Evolutionary conservation across 2,888 invertebrate species (phyloP).

Genomic region (Ornithoptera alexandrae): DNA sequence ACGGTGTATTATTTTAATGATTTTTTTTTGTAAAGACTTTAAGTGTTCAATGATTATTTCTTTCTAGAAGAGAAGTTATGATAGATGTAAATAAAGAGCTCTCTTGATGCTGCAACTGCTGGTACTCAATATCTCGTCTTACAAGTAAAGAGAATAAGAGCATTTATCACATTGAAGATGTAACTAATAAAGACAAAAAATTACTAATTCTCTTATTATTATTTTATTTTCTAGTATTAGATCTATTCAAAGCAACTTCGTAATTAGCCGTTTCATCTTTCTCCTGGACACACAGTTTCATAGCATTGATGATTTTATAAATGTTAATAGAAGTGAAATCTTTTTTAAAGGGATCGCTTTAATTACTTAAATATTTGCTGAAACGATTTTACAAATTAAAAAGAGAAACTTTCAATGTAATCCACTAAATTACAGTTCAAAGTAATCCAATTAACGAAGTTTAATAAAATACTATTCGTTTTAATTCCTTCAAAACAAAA

Average conservation of each 20-base stretch:
- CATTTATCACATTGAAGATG: too few species aligned
- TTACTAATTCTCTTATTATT: too few species aligned
- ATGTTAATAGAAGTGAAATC: neutral
- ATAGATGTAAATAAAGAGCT: too few species aligned
- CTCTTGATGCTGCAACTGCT: too few species aligned
- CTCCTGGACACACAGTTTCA: neutral
- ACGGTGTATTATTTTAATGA: too few species aligned
- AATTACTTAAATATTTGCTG: neutral
- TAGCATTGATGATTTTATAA: neutral
- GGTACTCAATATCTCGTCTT: too few species aligned
- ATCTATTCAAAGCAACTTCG: neutral
- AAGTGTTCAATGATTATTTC: too few species aligned
- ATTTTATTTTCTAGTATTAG: too few species aligned
- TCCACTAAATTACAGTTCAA: neutral
- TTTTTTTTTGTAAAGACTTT: too few species aligned
- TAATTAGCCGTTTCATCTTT: neutral
- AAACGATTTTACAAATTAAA: neutral
- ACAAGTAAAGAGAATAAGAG: too few species aligned
- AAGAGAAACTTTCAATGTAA: neutral
- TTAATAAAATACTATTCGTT: neutral
- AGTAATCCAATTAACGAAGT: neutral
- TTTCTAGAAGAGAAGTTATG: too few species aligned
- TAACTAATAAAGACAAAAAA: too few species aligned
- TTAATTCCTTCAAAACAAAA: neutral
- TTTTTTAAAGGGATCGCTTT: slow-evolving; percentile 1